These are phyloP conservation scores for Sminthurinus signatus DNA, from an alignment of 1,140 invertebrate genomes.

Conservation along the genomic window DNA sequence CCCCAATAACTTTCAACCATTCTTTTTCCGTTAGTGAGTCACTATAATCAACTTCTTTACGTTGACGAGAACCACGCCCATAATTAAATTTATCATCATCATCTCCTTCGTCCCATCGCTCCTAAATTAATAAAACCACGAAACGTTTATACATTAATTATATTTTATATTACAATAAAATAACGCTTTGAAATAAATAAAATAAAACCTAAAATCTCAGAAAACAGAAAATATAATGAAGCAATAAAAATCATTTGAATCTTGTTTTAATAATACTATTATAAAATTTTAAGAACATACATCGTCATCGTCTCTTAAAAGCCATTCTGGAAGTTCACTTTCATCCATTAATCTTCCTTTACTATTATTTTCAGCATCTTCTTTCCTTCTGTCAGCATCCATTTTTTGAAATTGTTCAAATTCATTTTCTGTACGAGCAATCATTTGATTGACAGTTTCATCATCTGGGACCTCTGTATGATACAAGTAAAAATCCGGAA, in stretches of 20 bases:
- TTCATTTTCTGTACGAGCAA: conserved; percentile 60
- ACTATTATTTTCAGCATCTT: conserved; percentile 48
- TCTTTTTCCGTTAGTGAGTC: conserved; percentile 60
- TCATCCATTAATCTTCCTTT: conserved; percentile 59
- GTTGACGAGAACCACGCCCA: conserved; percentile 52
- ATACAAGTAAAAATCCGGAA: too few species aligned
- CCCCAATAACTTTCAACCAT: conserved; percentile 53
- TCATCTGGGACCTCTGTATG: conserved; percentile 68
- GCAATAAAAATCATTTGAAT: too few species aligned
- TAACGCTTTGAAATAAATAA: too few species aligned
- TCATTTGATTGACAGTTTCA: conserved; percentile 67
- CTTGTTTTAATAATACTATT: background rate
- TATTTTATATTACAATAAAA: too few species aligned
- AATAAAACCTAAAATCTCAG: too few species aligned
- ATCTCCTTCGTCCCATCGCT: conserved; percentile 28
- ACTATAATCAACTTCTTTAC: conserved; percentile 65
- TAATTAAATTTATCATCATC: conserved; percentile 43
- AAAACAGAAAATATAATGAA: too few species aligned
- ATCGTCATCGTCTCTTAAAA: conserved; percentile 56
- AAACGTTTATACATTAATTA: background rate
- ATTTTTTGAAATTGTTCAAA: conserved; percentile 61
- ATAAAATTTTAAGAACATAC: too few species aligned
- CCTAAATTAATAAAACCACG: background rate
- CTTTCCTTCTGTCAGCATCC: conserved; percentile 57
- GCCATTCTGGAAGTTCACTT: conserved; percentile 57